Evolutionary conservation across 64 coral and sea anemone species (phyloP), one percentile per base, ranked within the genome.

Genomic region (Dendrophyllia cribrosa): DNA sequence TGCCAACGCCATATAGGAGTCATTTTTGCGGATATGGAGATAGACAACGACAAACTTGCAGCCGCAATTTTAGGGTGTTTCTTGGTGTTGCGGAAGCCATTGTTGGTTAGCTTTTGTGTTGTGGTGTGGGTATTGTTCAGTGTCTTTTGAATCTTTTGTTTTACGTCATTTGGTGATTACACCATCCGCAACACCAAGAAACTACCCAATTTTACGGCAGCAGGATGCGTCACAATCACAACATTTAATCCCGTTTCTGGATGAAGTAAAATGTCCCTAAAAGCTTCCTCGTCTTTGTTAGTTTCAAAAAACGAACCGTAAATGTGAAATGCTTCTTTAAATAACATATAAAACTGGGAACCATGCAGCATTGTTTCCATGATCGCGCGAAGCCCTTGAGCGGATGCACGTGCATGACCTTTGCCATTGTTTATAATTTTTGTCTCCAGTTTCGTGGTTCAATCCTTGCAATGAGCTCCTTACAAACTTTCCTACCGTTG

Each of bases 291-390:
- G 43, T 78, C 87, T 77, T 47, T 46, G 58, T 34, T 15, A 60
- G 87, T 78, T 77, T 23, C 72, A 67, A 89, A 89, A 74, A 77
- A 89, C 26, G 73, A 89, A 59, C 58, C 61, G 59, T 89, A 89
- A 48, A 66, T 46, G 60, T 89, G 87, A 78, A 66, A 78, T 60
- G 87, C 73, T 66, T 89, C 87, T 9, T 89, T 62, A 56, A 73
- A 88, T 88, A 26, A 46, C 1, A 74, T 88, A 70, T 70, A 70
- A 74, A 73, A 88, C 16, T 88, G 66, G 51, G 56, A 77, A 23
- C 73, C 74, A 77, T 75, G 60, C 9, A 46, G 51, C 87, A 78
- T 65, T 78, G 87, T 89, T 78, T 65, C 87, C 72, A 87, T 87
- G 16, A 87, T 72, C 84, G 70, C 70, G 14, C 84, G 66, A 43